Percentiles rank a stretch among this genome's conserved stretches.
Evolutionary conservation across 2,113 vertebrate species (phyloP).

Genomic region (Papio anubis): DNA sequence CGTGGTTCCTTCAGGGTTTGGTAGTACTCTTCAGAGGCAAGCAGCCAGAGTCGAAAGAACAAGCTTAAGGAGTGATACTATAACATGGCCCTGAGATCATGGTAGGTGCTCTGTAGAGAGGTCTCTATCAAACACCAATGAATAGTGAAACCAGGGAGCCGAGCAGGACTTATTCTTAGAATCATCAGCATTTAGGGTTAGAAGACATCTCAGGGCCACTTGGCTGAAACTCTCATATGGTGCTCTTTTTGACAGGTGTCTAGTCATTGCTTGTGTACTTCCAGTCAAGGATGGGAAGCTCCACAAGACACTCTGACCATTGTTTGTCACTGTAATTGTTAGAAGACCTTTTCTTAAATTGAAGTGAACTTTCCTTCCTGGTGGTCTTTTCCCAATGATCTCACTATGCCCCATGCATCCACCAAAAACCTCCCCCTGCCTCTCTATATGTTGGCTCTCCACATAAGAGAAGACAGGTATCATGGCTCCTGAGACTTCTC

Average conservation of each 20-base stretch:
- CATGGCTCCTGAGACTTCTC: neutral
- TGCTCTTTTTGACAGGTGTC: neutral
- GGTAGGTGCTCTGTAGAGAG: too few species aligned
- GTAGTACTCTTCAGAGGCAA: neutral
- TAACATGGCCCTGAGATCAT: neutral
- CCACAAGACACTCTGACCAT: neutral
- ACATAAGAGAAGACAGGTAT: neutral
- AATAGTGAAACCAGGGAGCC: neutral
- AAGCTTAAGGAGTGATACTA: neutral
- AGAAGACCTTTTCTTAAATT: neutral
- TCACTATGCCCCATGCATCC: neutral
- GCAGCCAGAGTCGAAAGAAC: neutral
- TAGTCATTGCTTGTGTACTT: neutral
- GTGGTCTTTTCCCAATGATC: neutral
- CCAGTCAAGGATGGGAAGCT: neutral
- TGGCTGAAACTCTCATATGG: too few species aligned
- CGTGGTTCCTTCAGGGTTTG: neutral
- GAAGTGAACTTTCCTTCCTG: neutral
- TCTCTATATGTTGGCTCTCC: neutral
- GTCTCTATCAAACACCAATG: neutral
- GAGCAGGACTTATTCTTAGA: neutral
- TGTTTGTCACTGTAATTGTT: neutral
- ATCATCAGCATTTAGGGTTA: neutral
- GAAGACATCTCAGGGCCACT: neutral
- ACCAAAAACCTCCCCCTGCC: neutral